These are phyloP conservation scores for Platycnemis pennipes DNA, from an alignment of 2,888 invertebrate genomes.

Conservation along the genomic window DNA sequence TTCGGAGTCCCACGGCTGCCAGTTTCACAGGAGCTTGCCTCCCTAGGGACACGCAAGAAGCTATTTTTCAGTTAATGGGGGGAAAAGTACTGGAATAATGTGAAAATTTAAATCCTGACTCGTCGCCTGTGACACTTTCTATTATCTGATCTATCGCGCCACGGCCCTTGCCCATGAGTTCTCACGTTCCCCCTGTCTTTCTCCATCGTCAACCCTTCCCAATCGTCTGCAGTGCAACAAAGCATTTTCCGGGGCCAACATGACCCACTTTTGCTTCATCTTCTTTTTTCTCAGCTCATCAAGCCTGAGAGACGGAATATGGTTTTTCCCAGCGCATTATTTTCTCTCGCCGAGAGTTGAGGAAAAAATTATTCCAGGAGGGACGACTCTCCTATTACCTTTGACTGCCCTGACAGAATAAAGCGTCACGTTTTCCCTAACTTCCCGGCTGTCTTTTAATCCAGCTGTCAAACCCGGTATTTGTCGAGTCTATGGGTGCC, in stretches of 20 bases:
- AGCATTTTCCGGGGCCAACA: neutral
- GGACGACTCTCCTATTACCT: neutral
- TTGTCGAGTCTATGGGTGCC: neutral
- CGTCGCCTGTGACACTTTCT: neutral
- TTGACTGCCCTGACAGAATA: neutral
- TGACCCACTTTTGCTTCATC: neutral
- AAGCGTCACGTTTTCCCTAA: neutral
- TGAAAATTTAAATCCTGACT: neutral
- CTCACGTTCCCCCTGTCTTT: neutral
- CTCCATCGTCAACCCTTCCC: neutral
- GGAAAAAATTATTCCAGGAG: neutral
- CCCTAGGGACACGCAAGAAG: neutral
- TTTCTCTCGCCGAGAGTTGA: neutral
- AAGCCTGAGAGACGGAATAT: neutral
- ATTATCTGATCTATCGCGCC: neutral
- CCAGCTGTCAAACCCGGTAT: constrained; percentile 1
- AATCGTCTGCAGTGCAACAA: neutral
- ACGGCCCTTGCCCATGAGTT: neutral
- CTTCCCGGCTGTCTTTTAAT: neutral
- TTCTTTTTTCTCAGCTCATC: neutral
- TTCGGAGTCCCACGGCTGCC: neutral
- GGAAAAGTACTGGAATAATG: neutral
- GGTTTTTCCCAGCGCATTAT: neutral
- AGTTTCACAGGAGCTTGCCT: neutral
- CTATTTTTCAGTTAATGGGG: neutral